Base-by-base conservation (phyloP, 2,113 vertebrate genomes). In the Gasterosteus nipponicus region DNA sequence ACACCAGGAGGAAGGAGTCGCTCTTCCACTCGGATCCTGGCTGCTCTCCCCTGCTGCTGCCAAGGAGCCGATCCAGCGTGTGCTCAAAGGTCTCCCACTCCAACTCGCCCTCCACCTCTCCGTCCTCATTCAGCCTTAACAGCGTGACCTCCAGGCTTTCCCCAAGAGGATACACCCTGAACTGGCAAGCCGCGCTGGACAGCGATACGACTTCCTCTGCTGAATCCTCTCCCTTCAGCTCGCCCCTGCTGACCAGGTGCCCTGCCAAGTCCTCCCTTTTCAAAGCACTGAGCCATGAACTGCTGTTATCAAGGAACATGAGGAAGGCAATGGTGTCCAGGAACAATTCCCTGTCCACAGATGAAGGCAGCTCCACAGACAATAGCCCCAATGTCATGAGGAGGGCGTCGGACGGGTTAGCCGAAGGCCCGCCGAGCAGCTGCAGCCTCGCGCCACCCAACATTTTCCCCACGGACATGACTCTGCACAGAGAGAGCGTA, bases 321-420 rank as follows among this genome's bases (percentile, higher is more conserved):
- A 93, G 89, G 76, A 96, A 94, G 83, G 81, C 88, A 11, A 81
- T 89, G 42, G 11, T 93, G 65, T 91, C 92, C 41, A 92, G 96
- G 81, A 96, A 97, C 86, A 94, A 95, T 82, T 97, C 96, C 8
- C 82, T 97, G 22, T 97, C 96, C 2, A 96, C 95, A 0, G 96
- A 97, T 61, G 96, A 97, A 69, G 93, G 95, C 70, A 97, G 96
- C 88, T 97, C 96, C 56, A 95, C 95, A 0, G 96, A 97, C 83
- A 97, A 94, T 88, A 97, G 96, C 87, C 96, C 96, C 54, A 94
- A 91, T 54, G 87, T 95, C 58, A 90, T 89, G 84, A 94, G 96
- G 75, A 91, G 95, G 54, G 89, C 95, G 5, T 96, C 96, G 0
- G 95, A 96, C 53, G 93, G 88, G 57, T 78, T 95, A 71, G 81